These are phyloP conservation scores for Colinus virginianus DNA, from an alignment of 2,113 vertebrate species.

Conservation along the genomic window DNA sequence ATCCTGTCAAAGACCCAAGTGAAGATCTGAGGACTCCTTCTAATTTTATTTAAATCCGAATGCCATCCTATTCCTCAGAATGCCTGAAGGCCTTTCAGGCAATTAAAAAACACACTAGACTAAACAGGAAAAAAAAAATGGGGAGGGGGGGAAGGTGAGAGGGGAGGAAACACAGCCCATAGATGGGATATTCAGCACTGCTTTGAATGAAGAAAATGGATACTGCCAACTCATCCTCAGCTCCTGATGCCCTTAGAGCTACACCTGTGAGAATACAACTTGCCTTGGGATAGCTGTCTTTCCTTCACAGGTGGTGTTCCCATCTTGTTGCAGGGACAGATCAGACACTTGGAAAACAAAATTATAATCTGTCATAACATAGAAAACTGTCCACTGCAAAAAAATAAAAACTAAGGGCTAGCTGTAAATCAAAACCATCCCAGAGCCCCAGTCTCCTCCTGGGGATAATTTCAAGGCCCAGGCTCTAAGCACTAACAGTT, in stretches of 20 bases:
- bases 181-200: neutral
- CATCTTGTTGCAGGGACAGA: neutral
- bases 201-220: neutral
- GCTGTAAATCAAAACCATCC: neutral
- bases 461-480: neutral
- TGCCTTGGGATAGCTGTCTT: neutral
- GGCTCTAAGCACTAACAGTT: neutral
- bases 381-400: neutral
- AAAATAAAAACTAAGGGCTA: neutral
- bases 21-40: neutral
- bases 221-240: neutral
- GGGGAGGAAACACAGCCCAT: neutral
- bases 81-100: neutral
- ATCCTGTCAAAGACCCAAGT: neutral
- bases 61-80: neutral
- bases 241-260: neutral
- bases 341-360: neutral
- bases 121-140: neutral
- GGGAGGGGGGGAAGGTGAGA: fast-evolving
- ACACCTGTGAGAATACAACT: neutral
- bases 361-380: neutral
- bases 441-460: neutral
- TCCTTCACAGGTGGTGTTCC: neutral
- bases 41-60: neutral
- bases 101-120: neutral